Conservation (phyloP, 1,140 invertebrate species). For the Tetramorium simillimum region DNA sequence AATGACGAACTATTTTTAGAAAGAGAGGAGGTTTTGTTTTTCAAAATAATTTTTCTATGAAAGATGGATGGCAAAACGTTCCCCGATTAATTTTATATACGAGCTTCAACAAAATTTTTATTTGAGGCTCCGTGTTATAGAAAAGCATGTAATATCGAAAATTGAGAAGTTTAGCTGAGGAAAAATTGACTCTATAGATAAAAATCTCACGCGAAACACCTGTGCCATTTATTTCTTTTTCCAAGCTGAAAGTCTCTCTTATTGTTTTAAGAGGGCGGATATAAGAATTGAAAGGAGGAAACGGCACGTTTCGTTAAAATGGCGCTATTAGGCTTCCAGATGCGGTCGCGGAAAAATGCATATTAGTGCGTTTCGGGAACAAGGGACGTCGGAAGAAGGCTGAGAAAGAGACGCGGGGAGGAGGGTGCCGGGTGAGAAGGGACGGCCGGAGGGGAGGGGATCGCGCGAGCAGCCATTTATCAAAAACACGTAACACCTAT, state of each 20-base stretch:
- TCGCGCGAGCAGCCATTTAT: conserved; percentile 70
- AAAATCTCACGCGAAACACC: conserved; percentile 10
- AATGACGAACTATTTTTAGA: not conserved
- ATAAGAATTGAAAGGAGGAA: not conserved
- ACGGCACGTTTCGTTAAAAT: conserved; percentile 6
- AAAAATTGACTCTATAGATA: conserved; percentile 33
- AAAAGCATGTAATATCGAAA: conserved; percentile 17
- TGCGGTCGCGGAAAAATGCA: conserved; percentile 5
- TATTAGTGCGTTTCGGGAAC: conserved; percentile 49
- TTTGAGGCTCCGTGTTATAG: not conserved
- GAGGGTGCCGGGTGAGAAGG: too few relatives aligned
- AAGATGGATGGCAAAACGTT: conserved; percentile 1
- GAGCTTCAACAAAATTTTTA: conserved; percentile 5
- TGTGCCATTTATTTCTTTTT: conserved; percentile 12
- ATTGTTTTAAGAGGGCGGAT: not conserved
- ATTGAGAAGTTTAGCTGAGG: conserved; percentile 27
- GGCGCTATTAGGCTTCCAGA: not conserved
- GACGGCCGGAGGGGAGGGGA: not conserved
- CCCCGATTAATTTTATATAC: conserved; percentile 10
- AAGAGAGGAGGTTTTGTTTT: not conserved
- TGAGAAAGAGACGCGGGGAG: not conserved
- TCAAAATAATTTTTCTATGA: not conserved
- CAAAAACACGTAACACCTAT: conserved; percentile 78
- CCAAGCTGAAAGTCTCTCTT: not conserved
- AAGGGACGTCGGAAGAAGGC: conserved; percentile 33